These are phyloP conservation scores for Catharus minimus DNA, from an alignment of 2,113 vertebrate genomes.

Conservation along the genomic window DNA sequence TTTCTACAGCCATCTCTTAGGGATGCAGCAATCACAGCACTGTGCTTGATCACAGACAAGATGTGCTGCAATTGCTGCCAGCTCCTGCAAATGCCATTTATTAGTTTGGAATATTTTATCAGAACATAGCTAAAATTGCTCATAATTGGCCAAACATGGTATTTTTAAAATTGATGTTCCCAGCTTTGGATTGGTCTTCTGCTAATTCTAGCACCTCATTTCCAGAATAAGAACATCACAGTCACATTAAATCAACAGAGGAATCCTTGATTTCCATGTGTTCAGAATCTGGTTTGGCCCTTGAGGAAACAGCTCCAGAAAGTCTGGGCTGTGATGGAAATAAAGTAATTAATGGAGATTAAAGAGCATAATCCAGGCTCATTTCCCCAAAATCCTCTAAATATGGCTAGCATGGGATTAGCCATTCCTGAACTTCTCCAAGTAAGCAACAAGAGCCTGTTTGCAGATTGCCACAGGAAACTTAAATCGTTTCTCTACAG, in stretches of 20 bases:
- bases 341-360: not conserved
- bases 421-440: not conserved
- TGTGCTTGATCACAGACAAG: not conserved
- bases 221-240: not conserved
- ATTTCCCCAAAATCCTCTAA: not conserved
- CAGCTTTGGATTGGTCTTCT: not conserved
- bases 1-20: not conserved
- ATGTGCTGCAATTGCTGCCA: not conserved
- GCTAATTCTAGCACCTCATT: not conserved
- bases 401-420: not conserved
- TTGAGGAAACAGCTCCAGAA: constrained; percentile 4
- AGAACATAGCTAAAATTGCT: not conserved
- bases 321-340: not conserved
- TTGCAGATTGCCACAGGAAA: not conserved
- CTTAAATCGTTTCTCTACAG: not conserved
- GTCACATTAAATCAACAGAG: not conserved
- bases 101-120: not conserved
- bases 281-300: not conserved
- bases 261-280: not conserved
- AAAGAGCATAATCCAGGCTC: not conserved
- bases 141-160: not conserved
- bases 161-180: not conserved
- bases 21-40: not conserved
- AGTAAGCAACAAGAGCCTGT: not conserved
- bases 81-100: not conserved